phyloP scores from a whole-genome alignment of 2,113 vertebrate genomes.

The Perca schrenkii region DNA sequence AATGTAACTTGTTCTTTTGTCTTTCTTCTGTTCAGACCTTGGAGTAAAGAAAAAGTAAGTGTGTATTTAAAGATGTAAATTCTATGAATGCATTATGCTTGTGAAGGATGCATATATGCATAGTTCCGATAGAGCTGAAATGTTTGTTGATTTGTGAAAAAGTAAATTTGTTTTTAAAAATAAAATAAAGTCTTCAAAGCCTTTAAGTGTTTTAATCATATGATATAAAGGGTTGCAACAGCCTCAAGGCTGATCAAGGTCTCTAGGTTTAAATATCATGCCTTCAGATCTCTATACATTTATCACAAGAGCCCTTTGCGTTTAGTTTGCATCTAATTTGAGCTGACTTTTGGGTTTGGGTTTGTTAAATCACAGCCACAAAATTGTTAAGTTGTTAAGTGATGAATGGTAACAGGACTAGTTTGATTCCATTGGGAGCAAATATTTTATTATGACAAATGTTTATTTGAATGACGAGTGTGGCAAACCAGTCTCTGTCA shows the following conservation, averaged over 20 bases:
- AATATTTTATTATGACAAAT: not conserved
- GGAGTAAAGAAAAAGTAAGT: conserved; percentile 98
- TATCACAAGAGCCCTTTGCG: no score
- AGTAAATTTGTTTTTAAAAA: not conserved
- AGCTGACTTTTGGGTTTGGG: not conserved
- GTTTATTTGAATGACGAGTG: not conserved
- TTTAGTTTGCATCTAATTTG: not conserved
- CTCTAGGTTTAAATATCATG: not conserved
- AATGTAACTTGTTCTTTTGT: conserved; percentile 40
- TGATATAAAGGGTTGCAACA: not conserved
- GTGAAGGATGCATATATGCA: not conserved
- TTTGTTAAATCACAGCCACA: not conserved
- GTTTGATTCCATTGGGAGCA: not conserved
- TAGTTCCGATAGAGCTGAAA: not conserved
- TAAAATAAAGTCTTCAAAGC: not conserved
- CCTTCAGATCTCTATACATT: not conserved
- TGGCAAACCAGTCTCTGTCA: not conserved
- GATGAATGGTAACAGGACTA: not conserved
- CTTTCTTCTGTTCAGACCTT: conserved; percentile 86
- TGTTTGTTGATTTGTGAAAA: not conserved
- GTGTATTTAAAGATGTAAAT: conserved; percentile 17
- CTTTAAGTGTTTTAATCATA: not conserved
- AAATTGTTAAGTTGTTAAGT: not conserved
- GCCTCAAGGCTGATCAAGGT: not conserved
- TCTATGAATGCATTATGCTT: conserved; percentile 1